A percentile compares a stretch with the other conserved stretches of the same genome.
Conservation (phyloP, 2,113 vertebrate species). For the Eurystomus gularis region DNA sequence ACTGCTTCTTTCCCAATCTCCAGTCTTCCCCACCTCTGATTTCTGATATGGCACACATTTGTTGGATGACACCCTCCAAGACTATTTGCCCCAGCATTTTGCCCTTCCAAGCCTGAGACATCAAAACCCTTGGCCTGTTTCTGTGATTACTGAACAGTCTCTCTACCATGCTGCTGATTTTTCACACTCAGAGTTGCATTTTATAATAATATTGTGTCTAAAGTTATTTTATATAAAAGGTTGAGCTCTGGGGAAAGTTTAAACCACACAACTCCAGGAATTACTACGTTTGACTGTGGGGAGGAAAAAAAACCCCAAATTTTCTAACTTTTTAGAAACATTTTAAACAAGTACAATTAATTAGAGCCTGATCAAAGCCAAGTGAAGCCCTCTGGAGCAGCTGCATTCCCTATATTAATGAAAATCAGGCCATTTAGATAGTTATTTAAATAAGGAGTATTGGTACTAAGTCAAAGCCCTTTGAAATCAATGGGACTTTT, state of each 20-base stretch:
- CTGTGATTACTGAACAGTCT: neutral
- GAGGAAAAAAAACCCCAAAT: neutral
- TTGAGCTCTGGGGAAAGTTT: conserved; percentile 30
- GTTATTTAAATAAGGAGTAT: conserved; percentile 26
- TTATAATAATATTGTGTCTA: neutral
- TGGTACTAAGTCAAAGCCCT: conserved; percentile 27
- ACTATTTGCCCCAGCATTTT: neutral
- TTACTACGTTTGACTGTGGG: neutral
- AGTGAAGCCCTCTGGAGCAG: conserved; percentile 33
- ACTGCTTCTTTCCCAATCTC: neutral
- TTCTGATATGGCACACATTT: neutral
- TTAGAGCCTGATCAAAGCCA: conserved; percentile 54
- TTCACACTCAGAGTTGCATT: neutral
- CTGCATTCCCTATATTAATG: conserved; percentile 14
- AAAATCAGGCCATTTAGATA: conserved; percentile 40
- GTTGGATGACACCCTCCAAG: neutral
- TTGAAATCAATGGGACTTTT: conserved; percentile 41
- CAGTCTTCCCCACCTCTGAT: neutral
- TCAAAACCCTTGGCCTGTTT: neutral
- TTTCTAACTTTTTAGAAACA: conserved; percentile 24
- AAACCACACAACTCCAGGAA: neutral
- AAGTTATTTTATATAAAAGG: conserved; percentile 22
- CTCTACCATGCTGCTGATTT: neutral
- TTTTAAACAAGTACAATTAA: conserved; percentile 41
- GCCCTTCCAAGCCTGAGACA: neutral